Base-by-base conservation (phyloP, 1,140 invertebrate genomes). In the Teleopsis dalmanni region DNA sequence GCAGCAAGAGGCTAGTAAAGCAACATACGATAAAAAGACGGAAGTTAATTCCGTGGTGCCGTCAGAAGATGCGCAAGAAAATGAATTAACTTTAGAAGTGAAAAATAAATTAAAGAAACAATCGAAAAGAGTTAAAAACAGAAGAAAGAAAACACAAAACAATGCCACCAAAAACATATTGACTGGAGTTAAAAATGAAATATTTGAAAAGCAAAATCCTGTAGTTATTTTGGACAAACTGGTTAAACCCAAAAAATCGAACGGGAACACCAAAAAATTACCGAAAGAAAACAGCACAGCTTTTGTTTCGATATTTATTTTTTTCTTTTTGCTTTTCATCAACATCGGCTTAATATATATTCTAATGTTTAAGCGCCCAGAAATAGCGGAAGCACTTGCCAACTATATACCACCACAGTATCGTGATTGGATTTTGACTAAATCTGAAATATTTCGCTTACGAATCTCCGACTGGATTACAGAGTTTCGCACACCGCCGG, bases 281-380 rank as follows among this genome's bases (percentile, higher is more conserved):
- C 16, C 26, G 5, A 13, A 23, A 13, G 45, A 43, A 7, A 56
- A 60, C 1, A 54, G 55, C n/a, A 54, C 61, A 11, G 65, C 62
- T 0, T 51, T 69, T 1, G 62, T 59, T 14, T 62, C 65, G 5
- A 37, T 69, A 27, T 48, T 69, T 42, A 61, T 57, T 4, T 69
- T 69, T 25, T 36, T 66, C 13, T 3, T 66, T 7, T 52, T 69
- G 2, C 57, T 69, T 16, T 35, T 61, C 1, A 46, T 68, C 22
- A 69, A 69, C 37, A 52, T 68, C 34, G 37, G 64, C 1, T 36
- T 66, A 6, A 65, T 69, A 19, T 69, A 69, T 38, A 52, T 69
- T 52, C 62, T 69, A 25, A 66, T 62, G 60, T 69, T 65, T 27
- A 69, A 69, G 48, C 69, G 66, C 34, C 62, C 62, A 1, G 65